Evolutionary conservation across 2,888 invertebrate species (phyloP), one percentile per base, ranked within the genome.

Genomic region (Lysandra bellargus): DNA sequence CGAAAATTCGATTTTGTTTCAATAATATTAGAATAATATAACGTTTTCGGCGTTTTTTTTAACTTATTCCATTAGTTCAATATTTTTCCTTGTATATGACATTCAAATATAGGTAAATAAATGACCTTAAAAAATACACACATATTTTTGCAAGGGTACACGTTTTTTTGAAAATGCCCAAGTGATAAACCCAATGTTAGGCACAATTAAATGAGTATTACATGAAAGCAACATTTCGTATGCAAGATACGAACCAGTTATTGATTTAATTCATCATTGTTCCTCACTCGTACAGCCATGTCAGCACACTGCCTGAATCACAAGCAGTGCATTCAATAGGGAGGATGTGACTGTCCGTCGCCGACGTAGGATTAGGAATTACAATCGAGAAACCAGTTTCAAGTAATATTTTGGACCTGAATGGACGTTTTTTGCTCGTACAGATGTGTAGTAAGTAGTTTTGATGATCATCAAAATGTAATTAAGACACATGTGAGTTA

Each of bases 261-360:
- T 82, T 78, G 80, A 82, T 82, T 79, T 81, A 80, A 78, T 61
- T 64, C 81, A 64, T 49, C 77, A 82, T 80, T 81, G 81, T 81
- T 76, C 78, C 78, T 53, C 80, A 61, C 61, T 78, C 44, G 69
- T 61, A 76, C 80, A 81, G 53, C 78, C 79, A 75, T 80, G 80
- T 73, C 76, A 64, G 53, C 49, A 81, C 82, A 80, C 53, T 78
- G 78, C 78, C 79, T 82, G 83, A 82, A 83, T 83, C 76, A 80
- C 80, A 82, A 83, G 78, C 79, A 76, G 73, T 77, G 82, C 69
- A 69, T 83, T 83, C 80, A 82, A 80, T 76, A 53, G 74, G 64
- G 79, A 82, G 82, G 82, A 83, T 80, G 80, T 81, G 80, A 81
- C 81, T 74, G 40, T 44, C 74, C 23, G 74, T 40, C 73, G 73